Evolutionary conservation across 35 echinoderm and acorn worm species (phyloP).

Genomic region (Ophioderma brevispina): DNA sequence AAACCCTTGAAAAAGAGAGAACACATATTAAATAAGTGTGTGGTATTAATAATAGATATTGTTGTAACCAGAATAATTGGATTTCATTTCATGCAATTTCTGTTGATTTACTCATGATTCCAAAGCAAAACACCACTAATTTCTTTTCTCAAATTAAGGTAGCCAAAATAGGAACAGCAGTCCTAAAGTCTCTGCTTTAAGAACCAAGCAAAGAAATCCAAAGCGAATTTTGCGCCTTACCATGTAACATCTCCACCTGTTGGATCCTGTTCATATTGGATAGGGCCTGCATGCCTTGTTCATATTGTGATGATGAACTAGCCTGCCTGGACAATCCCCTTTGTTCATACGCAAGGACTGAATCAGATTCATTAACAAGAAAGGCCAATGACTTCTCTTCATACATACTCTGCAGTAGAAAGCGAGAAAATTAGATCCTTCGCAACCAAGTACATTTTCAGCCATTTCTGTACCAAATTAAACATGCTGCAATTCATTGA

Average conservation of each 20-base stretch:
- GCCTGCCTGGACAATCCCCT: slow-evolving; percentile 71
- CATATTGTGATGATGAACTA: slow-evolving; percentile 73
- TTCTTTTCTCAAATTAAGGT: too few species aligned
- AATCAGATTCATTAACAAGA: slow-evolving; percentile 56
- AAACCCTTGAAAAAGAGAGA: slow-evolving; percentile 52
- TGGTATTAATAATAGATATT: too few species aligned
- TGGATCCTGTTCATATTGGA: slow-evolving; percentile 82
- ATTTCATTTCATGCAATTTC: too few species aligned
- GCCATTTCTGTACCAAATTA: too few species aligned
- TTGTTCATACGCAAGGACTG: slow-evolving; percentile 82
- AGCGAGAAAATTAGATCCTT: neutral
- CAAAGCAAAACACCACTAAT: too few species aligned
- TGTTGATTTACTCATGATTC: too few species aligned
- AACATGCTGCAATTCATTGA: too few species aligned
- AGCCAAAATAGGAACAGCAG: too few species aligned
- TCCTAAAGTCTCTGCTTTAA: neutral
- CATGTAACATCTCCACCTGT: slow-evolving; percentile 82
- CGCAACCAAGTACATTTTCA: too few species aligned
- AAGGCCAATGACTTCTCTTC: slow-evolving; percentile 54
- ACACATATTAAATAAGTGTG: too few species aligned
- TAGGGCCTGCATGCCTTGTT: slow-evolving; percentile 84
- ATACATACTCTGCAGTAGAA: slow-evolving; percentile 64
- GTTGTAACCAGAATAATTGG: too few species aligned
- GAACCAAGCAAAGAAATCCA: neutral
- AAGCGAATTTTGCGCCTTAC: slow-evolving; percentile 13